Evolutionary conservation across 2,888 invertebrate species (phyloP).

Genomic region (Sphaeridia pumilis): DNA sequence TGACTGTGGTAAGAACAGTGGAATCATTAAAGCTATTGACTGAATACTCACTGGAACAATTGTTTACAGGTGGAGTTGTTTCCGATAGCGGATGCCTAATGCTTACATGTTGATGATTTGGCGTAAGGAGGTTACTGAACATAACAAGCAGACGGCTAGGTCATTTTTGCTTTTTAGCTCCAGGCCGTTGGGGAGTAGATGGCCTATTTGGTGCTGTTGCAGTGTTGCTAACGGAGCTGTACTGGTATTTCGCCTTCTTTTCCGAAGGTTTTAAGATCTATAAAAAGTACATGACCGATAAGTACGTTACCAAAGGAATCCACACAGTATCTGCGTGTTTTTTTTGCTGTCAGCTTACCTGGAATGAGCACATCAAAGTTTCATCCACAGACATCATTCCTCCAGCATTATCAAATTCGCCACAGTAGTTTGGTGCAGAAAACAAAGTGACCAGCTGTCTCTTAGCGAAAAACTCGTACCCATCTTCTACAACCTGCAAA

Average conservation of each 20-base stretch:
- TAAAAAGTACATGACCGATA: conserved; percentile 32
- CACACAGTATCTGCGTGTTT: no score
- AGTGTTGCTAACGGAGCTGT: conserved; percentile 42
- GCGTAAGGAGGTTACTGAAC: conserved; percentile 4
- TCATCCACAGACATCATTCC: conserved; percentile 99
- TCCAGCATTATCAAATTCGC: conserved; percentile 98
- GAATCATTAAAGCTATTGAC: neutral
- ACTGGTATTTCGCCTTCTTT: conserved; percentile 99
- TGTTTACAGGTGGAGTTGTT: neutral
- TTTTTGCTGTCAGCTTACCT: no score
- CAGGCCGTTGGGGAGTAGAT: conserved; percentile 20
- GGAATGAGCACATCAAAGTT: conserved; percentile 98
- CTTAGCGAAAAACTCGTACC: conserved; percentile 98
- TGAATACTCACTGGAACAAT: neutral
- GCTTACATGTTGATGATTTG: neutral
- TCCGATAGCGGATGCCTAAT: neutral
- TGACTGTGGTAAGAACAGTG: neutral
- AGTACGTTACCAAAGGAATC: neutral
- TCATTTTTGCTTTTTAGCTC: conserved; percentile 15
- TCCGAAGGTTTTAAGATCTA: conserved; percentile 98
- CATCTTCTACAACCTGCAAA: conserved; percentile 84
- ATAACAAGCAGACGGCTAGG: conserved; percentile 4
- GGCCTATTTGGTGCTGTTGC: conserved; percentile 12
- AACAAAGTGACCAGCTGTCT: conserved; percentile 94
- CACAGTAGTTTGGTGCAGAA: conserved; percentile 96